A percentile compares a stretch with the other conserved stretches of the same genome.
Evolutionary conservation across 2,888 invertebrate genomes (phyloP).

Genomic region (Noctua janthe): DNA sequence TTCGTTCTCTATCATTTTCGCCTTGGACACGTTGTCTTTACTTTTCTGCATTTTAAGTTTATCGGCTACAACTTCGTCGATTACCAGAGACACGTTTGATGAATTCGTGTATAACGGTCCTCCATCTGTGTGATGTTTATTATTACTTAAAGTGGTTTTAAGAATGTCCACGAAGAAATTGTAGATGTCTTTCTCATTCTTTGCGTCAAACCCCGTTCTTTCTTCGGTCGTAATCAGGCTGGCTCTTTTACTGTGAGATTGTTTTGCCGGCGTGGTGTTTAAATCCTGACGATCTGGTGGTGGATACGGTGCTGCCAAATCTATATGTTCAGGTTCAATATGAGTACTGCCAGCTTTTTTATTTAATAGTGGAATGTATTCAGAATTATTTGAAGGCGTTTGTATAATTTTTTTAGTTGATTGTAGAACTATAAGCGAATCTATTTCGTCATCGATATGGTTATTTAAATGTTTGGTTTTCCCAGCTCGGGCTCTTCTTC

Average conservation of each 20-base stretch:
- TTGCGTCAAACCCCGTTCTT: constrained; percentile 64
- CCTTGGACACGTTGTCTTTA: not conserved
- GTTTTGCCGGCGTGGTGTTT: not conserved
- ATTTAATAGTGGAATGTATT: not conserved
- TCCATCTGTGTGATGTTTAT: constrained; percentile 58
- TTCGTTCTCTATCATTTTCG: not conserved
- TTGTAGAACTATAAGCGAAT: constrained; percentile 74
- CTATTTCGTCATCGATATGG: constrained; percentile 54
- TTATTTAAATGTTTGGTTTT: constrained; percentile 69
- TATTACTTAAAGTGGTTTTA: constrained; percentile 77
- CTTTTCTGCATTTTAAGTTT: constrained; percentile 61
- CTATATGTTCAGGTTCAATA: constrained; percentile 14
- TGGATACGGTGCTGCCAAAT: constrained; percentile 30
- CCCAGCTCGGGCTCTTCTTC: constrained; percentile 62
- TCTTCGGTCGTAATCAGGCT: constrained; percentile 65
- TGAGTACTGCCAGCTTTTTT: not conserved
- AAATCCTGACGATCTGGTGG: not conserved
- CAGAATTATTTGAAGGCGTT: constrained; percentile 75
- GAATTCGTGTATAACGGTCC: constrained; percentile 32
- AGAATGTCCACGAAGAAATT: constrained; percentile 82
- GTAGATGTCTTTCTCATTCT: constrained; percentile 74
- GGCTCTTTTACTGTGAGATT: constrained; percentile 51
- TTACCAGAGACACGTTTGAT: constrained; percentile 72
- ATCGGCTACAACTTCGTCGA: constrained; percentile 74
- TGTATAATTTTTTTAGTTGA: constrained; percentile 72